These are phyloP conservation scores for Dryas iulia DNA, from an alignment of 1,140 invertebrate genomes.

Conservation along the genomic window DNA sequence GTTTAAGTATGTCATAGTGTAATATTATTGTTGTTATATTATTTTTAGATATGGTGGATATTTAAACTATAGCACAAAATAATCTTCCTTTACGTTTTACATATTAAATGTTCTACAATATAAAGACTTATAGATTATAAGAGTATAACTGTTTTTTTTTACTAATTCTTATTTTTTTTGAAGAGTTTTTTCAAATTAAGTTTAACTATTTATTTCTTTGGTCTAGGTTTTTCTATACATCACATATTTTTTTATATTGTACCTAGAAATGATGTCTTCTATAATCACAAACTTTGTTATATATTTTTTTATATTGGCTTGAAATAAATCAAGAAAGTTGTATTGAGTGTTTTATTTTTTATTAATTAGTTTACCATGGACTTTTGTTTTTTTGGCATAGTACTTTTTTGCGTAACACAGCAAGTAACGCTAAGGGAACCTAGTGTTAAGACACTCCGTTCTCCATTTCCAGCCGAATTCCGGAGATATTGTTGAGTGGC, in stretches of 20 bases:
- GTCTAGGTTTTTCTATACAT: conserved; percentile 8
- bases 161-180: neutral
- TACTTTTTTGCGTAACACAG: too few species aligned
- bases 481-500: too few species aligned
- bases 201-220: neutral
- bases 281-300: conserved; percentile 20
- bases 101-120: neutral
- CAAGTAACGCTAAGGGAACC: too few species aligned
- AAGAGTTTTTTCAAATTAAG: neutral
- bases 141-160: neutral
- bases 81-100: neutral
- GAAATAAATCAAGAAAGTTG: conserved; percentile 20
- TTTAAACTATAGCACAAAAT: neutral
- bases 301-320: conserved; percentile 22
- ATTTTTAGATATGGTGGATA: neutral
- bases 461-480: too few species aligned
- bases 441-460: too few species aligned
- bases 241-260: neutral
- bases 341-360: neutral
- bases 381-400: too few species aligned
- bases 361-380: too few species aligned
- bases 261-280: neutral
- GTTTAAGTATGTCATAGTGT: neutral
- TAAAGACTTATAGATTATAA: neutral
- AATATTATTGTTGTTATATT: neutral